These are phyloP conservation scores for Etheostoma perlongum DNA, from an alignment of 2,797 vertebrate genomes.

Conservation along the genomic window DNA sequence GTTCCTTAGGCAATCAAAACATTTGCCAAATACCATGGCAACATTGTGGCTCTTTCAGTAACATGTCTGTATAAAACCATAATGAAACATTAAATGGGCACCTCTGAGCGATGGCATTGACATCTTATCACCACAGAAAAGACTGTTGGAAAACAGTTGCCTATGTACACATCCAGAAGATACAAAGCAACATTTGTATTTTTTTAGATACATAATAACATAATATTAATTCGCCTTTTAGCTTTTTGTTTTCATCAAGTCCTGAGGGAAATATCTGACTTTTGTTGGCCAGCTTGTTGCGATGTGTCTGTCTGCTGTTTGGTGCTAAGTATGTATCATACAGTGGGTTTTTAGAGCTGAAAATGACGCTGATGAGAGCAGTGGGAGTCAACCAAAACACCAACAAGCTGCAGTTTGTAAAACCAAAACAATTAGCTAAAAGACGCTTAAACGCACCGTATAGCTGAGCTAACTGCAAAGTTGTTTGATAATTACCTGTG, in stretches of 20 bases:
- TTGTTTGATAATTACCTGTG: not conserved
- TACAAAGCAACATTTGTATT: not conserved
- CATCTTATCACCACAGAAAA: not conserved
- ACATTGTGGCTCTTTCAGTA: not conserved
- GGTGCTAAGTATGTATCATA: not conserved
- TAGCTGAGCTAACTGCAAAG: not conserved
- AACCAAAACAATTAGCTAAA: not conserved
- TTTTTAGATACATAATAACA: too few species aligned
- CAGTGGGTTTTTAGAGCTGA: too few species aligned
- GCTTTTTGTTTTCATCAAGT: not conserved
- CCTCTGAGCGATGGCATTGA: not conserved
- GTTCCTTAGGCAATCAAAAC: not conserved
- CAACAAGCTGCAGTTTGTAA: not conserved
- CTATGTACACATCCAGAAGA: not conserved
- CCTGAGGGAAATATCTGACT: not conserved
- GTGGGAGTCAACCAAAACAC: not conserved
- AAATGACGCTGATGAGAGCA: not conserved
- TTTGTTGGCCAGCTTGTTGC: not conserved
- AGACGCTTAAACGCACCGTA: not conserved
- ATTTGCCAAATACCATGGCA: not conserved
- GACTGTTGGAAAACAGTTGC: not conserved
- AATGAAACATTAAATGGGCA: not conserved
- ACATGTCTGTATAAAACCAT: not conserved
- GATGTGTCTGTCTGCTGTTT: not conserved
- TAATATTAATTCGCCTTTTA: too few species aligned